phyloP scores from a whole-genome alignment of 2,797 vertebrate species.

The Silurus aristotelis region DNA sequence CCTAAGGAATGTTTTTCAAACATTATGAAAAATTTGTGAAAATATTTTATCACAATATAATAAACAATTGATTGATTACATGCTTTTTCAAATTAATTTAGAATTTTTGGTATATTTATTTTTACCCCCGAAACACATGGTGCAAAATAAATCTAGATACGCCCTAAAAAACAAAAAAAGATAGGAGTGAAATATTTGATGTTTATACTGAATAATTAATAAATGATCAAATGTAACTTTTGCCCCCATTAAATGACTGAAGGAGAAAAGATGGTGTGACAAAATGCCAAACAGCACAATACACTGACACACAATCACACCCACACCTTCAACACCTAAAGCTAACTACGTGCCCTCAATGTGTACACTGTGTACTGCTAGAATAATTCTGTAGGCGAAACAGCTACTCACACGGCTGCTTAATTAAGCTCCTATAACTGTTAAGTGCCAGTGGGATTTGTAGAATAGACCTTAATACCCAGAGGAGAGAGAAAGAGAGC shows the following conservation, averaged over 20 bases:
- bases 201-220: not conserved
- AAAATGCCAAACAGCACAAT: not conserved
- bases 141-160: not conserved
- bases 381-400: conserved; percentile 32
- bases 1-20: not conserved
- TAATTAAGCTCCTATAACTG: conserved; percentile 27
- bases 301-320: conserved; percentile 4
- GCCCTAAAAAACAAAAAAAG: not conserved
- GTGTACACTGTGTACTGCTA: not conserved
- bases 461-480: conserved; percentile 23
- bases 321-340: conserved; percentile 49
- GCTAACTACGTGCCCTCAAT: conserved; percentile 40
- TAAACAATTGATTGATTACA: not conserved
- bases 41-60: not conserved
- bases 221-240: not conserved
- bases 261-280: conserved; percentile 40
- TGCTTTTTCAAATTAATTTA: not conserved
- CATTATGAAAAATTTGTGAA: not conserved
- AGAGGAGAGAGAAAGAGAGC: not conserved
- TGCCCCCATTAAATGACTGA: not conserved
- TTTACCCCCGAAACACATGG: not conserved
- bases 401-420: conserved; percentile 28
- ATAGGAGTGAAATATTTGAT: not conserved
- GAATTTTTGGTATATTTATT: not conserved
- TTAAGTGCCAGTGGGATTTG: conserved; percentile 13